Base-by-base conservation (phyloP, 2,888 invertebrate genomes). In the Endomychus coccineus region DNA sequence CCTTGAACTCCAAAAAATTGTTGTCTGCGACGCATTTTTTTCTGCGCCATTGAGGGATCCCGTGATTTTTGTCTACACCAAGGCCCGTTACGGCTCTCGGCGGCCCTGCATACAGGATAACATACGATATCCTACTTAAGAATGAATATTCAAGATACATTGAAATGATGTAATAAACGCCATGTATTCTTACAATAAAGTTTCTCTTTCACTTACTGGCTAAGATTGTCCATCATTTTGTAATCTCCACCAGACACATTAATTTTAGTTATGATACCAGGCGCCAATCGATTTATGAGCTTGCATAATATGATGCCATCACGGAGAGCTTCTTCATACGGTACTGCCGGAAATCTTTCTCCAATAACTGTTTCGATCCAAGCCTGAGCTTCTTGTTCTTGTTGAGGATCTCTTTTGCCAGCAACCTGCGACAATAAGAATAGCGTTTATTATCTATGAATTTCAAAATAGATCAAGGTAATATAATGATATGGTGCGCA, bases 141-240 rank as follows among this genome's bases (percentile, higher is more conserved):
- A 9, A 6, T 27, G 27, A 7, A 27, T 6, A 7, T 27, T 9
- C 6, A 11, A n/a, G n/a, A n/a, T n/a, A n/a, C n/a, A n/a, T n/a
- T n/a, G n/a, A n/a, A n/a, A n/a, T n/a, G n/a, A n/a, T n/a, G n/a
- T n/a, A n/a, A n/a, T n/a, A n/a, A n/a, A n/a, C n/a, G n/a, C n/a
- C n/a, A n/a, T n/a, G n/a, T n/a, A n/a, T n/a, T n/a, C n/a, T n/a
- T n/a, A n/a, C n/a, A n/a, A n/a, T n/a, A n/a, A n/a, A n/a, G n/a
- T n/a, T n/a, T n/a, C n/a, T 14, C 7, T 15, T 28, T 11, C 39
- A 77, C 83, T 74, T 63, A 95, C 84, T 86, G 85, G 67, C 78
- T 85, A 42, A 94, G 83, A 61, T 95, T 95, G 61, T 95, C 94
- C 92, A 95, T 94, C 75, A 88, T 83, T 61, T 92, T 94, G 72